Evolutionary conservation across 2,888 invertebrate species (phyloP).

Genomic region (Colletes collaris): DNA sequence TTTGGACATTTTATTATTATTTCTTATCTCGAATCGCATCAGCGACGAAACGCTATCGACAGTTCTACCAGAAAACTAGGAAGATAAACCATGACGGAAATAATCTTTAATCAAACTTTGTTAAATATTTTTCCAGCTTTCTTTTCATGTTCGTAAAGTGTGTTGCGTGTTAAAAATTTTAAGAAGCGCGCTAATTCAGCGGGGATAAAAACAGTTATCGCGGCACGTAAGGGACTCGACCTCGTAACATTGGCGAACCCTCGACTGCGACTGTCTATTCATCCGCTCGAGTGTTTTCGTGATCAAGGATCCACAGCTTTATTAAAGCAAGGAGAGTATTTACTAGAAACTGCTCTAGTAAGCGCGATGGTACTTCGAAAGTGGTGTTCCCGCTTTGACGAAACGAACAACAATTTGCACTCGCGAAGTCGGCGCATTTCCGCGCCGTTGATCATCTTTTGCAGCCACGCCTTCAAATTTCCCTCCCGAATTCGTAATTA

Average conservation of each 20-base stretch:
- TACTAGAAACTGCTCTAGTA: slow-evolving; percentile 45
- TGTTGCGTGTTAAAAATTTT: too few relatives aligned
- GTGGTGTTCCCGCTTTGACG: slow-evolving; percentile 31
- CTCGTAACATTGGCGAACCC: slow-evolving; percentile 33
- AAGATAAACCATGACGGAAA: too few relatives aligned
- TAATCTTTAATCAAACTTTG: too few relatives aligned
- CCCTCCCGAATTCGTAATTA: slow-evolving; percentile 37
- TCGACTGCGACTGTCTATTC: slow-evolving; percentile 38
- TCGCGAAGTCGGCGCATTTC: slow-evolving; percentile 36
- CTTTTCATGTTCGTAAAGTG: too few relatives aligned
- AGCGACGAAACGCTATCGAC: too few relatives aligned
- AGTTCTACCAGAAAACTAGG: too few relatives aligned
- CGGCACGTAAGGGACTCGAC: slow-evolving; percentile 24
- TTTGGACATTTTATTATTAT: too few relatives aligned
- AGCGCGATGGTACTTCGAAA: slow-evolving; percentile 40
- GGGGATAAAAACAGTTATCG: slow-evolving; percentile 27
- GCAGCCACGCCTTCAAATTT: slow-evolving; percentile 21
- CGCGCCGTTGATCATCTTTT: slow-evolving; percentile 50
- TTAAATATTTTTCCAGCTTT: too few relatives aligned
- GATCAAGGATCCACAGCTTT: slow-evolving; percentile 57
- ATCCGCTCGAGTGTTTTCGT: slow-evolving; percentile 54
- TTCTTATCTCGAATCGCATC: too few relatives aligned
- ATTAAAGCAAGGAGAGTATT: slow-evolving; percentile 54
- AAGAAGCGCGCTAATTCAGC: too few relatives aligned
- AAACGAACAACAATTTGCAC: slow-evolving; percentile 58